These are phyloP conservation scores for Agonopterix alstromeriana DNA, from an alignment of 2,888 invertebrate species.

Conservation along the genomic window DNA sequence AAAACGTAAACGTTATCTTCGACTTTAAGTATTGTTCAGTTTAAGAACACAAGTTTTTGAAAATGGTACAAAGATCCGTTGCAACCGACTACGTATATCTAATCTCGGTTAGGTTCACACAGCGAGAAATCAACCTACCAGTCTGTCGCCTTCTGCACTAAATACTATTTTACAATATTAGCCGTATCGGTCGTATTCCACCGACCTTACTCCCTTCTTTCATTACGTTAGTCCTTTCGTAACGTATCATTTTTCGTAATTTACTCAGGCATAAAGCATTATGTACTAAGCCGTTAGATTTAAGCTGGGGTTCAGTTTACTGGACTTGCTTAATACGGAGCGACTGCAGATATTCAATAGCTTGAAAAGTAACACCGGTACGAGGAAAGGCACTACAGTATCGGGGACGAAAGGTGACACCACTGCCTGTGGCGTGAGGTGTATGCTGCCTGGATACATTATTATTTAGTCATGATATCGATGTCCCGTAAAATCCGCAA, in stretches of 20 bases:
- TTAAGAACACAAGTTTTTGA: too few species aligned
- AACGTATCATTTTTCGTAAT: constrained; percentile 48
- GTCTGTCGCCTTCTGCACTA: too few species aligned
- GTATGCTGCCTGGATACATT: constrained; percentile 30
- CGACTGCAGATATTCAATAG: constrained; percentile 67
- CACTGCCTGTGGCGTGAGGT: constrained; percentile 54
- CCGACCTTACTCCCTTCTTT: constrained; percentile 3
- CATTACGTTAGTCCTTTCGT: constrained; percentile 14
- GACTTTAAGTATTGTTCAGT: too few species aligned
- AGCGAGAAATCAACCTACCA: too few species aligned
- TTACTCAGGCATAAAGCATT: constrained; percentile 56
- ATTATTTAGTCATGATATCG: constrained; percentile 13
- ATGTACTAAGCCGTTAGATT: constrained; percentile 58
- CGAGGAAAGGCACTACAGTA: constrained; percentile 52
- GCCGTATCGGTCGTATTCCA: neutral
- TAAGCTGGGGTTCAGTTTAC: constrained; percentile 63
- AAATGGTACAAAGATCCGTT: too few species aligned
- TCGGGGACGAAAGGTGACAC: constrained; percentile 69
- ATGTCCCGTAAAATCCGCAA: constrained; percentile 2
- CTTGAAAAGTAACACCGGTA: constrained; percentile 59
- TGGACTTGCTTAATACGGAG: constrained; percentile 63
- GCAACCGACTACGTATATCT: too few species aligned
- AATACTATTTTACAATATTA: too few species aligned
- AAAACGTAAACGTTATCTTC: constrained; percentile 8
- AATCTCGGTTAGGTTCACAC: too few species aligned